phyloP scores from a whole-genome alignment of 2,113 vertebrate species.

The Anguilla rostrata region DNA sequence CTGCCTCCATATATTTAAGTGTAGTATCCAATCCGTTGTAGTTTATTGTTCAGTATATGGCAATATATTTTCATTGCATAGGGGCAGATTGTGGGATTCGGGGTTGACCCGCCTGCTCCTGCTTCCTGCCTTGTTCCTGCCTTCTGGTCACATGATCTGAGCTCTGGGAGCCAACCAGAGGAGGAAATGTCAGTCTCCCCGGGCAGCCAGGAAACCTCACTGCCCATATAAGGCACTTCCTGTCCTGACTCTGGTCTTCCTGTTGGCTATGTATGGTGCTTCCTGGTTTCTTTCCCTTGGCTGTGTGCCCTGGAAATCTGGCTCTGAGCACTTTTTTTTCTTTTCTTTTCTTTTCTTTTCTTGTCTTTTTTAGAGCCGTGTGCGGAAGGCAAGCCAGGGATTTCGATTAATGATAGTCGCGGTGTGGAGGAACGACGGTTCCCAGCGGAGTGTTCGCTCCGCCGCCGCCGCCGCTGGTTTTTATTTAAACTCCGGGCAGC shows the following conservation, averaged over 20 bases:
- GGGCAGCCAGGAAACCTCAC: slow-evolving; percentile 67
- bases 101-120: background rate
- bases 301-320: slow-evolving; percentile 68
- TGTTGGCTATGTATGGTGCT: slow-evolving; percentile 79
- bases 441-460: background rate
- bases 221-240: slow-evolving; percentile 78
- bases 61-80: too few species aligned
- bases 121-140: slow-evolving; percentile 27
- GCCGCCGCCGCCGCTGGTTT: background rate
- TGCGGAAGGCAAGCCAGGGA: slow-evolving; percentile 43
- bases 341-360: slow-evolving; percentile 37
- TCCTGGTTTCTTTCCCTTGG: slow-evolving; percentile 70
- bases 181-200: slow-evolving; percentile 73
- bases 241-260: slow-evolving; percentile 74
- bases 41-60: too few species aligned
- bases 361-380: slow-evolving; percentile 24
- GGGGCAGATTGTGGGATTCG: background rate
- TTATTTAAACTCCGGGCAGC: background rate
- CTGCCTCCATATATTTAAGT: too few species aligned
- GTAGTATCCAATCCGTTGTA: too few species aligned
- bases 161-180: slow-evolving; percentile 65
- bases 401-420: slow-evolving; percentile 49
- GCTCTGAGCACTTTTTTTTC: slow-evolving; percentile 57
- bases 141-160: slow-evolving; percentile 66
- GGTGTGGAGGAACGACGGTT: slow-evolving; percentile 42